Percentiles rank a stretch among this genome's conserved stretches.
Evolutionary conservation across 2,797 vertebrate genomes (phyloP).

Genomic region (Amphiprion clarkii): DNA sequence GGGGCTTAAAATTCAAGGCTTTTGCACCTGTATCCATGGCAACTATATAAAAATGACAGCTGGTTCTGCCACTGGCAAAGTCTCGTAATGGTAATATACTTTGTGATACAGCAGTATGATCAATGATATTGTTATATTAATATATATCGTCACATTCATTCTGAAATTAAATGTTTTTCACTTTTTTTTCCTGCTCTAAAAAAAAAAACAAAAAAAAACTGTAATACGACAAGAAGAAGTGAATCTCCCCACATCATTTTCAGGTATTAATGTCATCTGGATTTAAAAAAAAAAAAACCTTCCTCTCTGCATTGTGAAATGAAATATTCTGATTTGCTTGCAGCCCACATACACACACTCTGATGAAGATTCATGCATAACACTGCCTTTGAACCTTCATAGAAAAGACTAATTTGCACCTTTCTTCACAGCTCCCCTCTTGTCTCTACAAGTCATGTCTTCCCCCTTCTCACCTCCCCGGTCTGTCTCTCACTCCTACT

Average conservation of each 20-base stretch:
- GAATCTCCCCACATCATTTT: slow-evolving; percentile 7
- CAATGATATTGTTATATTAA: neutral
- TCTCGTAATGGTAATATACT: slow-evolving; percentile 12
- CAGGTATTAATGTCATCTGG: slow-evolving; percentile 45
- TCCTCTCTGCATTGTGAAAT: slow-evolving; percentile 50
- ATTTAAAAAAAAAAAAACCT: slow-evolving; percentile 28
- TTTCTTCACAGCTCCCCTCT: slow-evolving; percentile 66
- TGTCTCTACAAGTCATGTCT: slow-evolving; percentile 62
- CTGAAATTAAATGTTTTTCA: neutral
- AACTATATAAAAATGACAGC: slow-evolving; percentile 41
- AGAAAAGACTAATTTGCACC: slow-evolving; percentile 80
- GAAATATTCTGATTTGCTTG: slow-evolving; percentile 59
- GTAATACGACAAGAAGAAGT: neutral
- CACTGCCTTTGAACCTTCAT: slow-evolving; percentile 68
- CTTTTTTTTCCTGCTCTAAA: neutral
- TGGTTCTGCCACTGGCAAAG: slow-evolving; percentile 10
- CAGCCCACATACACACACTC: slow-evolving; percentile 33
- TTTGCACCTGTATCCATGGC: slow-evolving; percentile 30
- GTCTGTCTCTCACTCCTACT: slow-evolving; percentile 42
- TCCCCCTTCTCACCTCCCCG: slow-evolving; percentile 45
- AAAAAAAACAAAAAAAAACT: neutral
- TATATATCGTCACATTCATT: neutral
- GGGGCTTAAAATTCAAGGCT: slow-evolving; percentile 14
- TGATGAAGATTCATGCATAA: slow-evolving; percentile 63
- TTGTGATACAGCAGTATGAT: slow-evolving; percentile 3